A percentile compares a stretch with the other conserved stretches of the same genome.
phyloP scores from a whole-genome alignment of 2,113 vertebrate genomes.

The Pseudonaja textilis region DNA sequence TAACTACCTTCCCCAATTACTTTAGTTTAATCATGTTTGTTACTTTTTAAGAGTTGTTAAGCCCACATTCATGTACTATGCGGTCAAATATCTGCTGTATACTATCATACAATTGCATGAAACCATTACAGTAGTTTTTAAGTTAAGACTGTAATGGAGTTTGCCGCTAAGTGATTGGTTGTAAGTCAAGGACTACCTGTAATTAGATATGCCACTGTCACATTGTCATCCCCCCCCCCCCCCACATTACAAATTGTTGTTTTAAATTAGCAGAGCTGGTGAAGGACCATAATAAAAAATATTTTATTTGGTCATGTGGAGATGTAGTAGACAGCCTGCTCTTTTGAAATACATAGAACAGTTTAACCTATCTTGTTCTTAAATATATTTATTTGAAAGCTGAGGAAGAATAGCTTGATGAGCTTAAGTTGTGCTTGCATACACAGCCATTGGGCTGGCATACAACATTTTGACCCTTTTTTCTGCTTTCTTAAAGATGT shows the following conservation, averaged over 20 bases:
- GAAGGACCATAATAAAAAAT: no score
- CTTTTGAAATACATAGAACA: neutral
- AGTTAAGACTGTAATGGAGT: no score
- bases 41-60: neutral
- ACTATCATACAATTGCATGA: no score
- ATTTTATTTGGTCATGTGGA: neutral
- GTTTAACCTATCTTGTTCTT: neutral
- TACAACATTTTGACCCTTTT: neutral
- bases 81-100: no score
- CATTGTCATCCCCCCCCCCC: no score
- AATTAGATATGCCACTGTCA: neutral
- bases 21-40: neutral
- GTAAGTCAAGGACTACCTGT: neutral
- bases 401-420: neutral
- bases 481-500: neutral
- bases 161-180: neutral
- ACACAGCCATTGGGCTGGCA: neutral
- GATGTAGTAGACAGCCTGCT: neutral
- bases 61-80: no score
- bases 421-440: neutral
- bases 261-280: no score
- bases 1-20: neutral
- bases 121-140: no score
- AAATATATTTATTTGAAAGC: neutral
- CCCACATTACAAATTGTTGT: no score